These are phyloP conservation scores for Hippolais icterina DNA, from an alignment of 2,113 vertebrate species.

Conservation along the genomic window DNA sequence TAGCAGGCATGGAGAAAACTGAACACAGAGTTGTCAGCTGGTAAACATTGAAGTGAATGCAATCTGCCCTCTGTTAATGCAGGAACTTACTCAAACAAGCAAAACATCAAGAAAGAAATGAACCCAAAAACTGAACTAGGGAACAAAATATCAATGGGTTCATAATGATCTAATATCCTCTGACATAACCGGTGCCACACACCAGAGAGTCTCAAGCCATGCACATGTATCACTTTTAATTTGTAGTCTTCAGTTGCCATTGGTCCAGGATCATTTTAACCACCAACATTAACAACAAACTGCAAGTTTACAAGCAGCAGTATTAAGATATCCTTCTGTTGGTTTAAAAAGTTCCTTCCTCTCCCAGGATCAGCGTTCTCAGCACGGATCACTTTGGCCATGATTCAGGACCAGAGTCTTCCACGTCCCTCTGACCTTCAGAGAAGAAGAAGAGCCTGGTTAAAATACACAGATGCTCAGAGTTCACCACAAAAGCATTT, in stretches of 20 bases:
- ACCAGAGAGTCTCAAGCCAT: not conserved
- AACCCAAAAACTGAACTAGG: not conserved
- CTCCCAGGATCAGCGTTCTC: slow-evolving; percentile 55
- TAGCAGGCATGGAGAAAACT: not conserved
- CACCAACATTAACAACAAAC: not conserved
- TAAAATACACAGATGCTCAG: not conserved
- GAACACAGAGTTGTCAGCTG: not conserved
- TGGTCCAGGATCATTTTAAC: not conserved
- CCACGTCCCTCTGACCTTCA: slow-evolving; percentile 83
- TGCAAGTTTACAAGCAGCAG: not conserved
- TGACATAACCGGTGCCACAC: not conserved
- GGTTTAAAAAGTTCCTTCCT: slow-evolving; percentile 75
- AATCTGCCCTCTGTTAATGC: slow-evolving; percentile 79
- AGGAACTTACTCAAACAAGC: slow-evolving; percentile 75
- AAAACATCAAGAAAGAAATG: not conserved
- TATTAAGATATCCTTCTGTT: slow-evolving; percentile 74
- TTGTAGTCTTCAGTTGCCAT: not conserved
- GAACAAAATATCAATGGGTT: not conserved
- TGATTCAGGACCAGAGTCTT: slow-evolving; percentile 84
- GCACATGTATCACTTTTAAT: not conserved
- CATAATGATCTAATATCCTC: not conserved
- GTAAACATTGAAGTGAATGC: slow-evolving; percentile 75
- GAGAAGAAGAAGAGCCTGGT: not conserved
- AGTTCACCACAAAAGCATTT: not conserved
- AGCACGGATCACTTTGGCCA: slow-evolving; percentile 75